Conservation (phyloP, 1,140 invertebrate species). For the Drosophila virilis region DNA sequence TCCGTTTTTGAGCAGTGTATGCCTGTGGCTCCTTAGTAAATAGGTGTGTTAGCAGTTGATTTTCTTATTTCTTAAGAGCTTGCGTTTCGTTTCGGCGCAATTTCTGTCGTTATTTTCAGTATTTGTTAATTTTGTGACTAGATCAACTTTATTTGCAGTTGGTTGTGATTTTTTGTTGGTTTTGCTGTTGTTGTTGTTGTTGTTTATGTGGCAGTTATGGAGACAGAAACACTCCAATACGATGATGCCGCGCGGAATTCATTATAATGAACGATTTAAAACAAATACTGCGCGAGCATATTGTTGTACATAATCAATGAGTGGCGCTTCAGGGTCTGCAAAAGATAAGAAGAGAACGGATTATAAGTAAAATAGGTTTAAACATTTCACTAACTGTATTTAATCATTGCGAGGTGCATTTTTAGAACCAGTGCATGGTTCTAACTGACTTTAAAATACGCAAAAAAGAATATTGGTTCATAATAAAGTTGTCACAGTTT, state of each 20-base stretch:
- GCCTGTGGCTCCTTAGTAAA: constrained; percentile 3
- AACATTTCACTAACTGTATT: neutral
- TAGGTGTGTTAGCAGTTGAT: constrained; percentile 6
- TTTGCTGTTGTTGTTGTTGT: constrained; percentile 23
- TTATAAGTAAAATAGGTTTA: neutral
- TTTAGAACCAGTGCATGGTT: too few species aligned
- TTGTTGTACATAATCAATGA: constrained; percentile 26
- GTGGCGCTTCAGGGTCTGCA: constrained; percentile 46
- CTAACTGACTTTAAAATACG: too few species aligned
- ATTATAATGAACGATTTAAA: constrained; percentile 77
- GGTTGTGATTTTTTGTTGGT: constrained; percentile 32
- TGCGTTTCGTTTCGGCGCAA: constrained; percentile 14
- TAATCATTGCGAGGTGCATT: neutral
- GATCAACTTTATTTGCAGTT: constrained; percentile 28
- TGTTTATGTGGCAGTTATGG: constrained; percentile 62
- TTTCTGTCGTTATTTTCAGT: constrained; percentile 3
- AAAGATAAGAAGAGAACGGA: constrained; percentile 8
- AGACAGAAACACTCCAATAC: constrained; percentile 84
- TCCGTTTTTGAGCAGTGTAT: neutral
- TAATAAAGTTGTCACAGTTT: too few species aligned
- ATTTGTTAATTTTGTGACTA: constrained; percentile 40
- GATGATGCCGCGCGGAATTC: constrained; percentile 84
- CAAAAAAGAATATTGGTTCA: too few species aligned
- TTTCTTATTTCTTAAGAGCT: constrained; percentile 1
- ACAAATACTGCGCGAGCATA: constrained; percentile 70